Evolutionary conservation across 2,113 vertebrate genomes (phyloP), one percentile per base, ranked within the genome.

Genomic region (Mellivora capensis): DNA sequence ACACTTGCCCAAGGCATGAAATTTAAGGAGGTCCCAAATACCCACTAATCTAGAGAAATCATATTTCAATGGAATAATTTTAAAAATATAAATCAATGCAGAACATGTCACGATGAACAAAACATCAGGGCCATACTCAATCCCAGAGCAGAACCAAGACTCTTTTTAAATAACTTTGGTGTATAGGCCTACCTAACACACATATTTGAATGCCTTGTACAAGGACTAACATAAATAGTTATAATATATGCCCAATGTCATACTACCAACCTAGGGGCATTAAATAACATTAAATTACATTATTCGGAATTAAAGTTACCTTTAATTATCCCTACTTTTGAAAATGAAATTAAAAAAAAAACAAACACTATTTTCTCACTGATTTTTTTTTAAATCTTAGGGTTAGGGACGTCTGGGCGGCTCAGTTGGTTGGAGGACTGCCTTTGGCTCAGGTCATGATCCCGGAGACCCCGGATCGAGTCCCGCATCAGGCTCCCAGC

Each of bases 291-390:
- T 80, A 84, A 94, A 94, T 37, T 21, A 62, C 47, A 61, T 39
- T 61, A 85, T 88, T 84, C 31, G 92, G 34, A 90, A 97, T 84
- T 71, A 42, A 88, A 95, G 90, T 54, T 54, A 67, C 39, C 62
- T 87, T 93, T 79, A 91, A 95, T 94, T 96, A 69, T 21, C 72
- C 81, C 6, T 59, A 90, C 64, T 52, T 85, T 96, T 79, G 49
- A 96, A 94, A 90, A 82, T 84, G 5, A 11, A 1, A 18, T 52
- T 52, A 37, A 94, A 61, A 89, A 12, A 49, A 44, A 94, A 61
- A 89, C 9, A 49, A 44, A 13, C 61, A 62, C 62, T 86, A 10
- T 83, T 88, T 87, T 95, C 20, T 93, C 72, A 61, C 49, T 77
- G 37, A 34, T 91, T 57, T 64, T 80, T 77, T 74, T 97, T 89